A percentile compares a stretch with the other conserved stretches of the same genome.
phyloP scores from a whole-genome alignment of 2,113 vertebrate species.

The Ibidorhyncha struthersii region DNA sequence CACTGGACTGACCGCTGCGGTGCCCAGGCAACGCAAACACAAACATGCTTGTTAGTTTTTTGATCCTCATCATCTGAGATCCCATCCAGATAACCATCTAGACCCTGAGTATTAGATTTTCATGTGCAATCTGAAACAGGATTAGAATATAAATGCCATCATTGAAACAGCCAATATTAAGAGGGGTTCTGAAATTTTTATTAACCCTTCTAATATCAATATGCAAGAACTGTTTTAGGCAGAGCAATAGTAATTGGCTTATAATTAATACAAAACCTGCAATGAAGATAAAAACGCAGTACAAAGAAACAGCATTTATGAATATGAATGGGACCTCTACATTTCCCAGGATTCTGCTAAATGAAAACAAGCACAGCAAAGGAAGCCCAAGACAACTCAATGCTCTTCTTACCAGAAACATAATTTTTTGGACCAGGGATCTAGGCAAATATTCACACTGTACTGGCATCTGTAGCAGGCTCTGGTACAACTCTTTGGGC shows the following conservation, averaged over 20 bases:
- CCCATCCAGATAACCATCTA: not conserved
- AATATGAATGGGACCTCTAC: not conserved
- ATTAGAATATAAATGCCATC: not conserved
- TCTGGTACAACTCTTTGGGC: not conserved
- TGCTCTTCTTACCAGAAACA: not conserved
- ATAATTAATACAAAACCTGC: not conserved
- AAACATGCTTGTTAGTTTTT: not conserved
- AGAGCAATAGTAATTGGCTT: not conserved
- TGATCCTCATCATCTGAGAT: not conserved
- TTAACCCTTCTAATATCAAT: not conserved
- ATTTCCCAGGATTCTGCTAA: not conserved
- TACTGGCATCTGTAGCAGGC: not conserved
- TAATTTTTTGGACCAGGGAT: not conserved
- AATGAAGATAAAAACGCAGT: not conserved
- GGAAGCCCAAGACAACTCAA: not conserved
- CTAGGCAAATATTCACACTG: not conserved
- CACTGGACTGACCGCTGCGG: not conserved
- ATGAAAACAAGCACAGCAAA: not conserved
- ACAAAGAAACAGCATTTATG: not conserved
- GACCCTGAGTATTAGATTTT: not conserved
- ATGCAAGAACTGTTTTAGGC: not conserved
- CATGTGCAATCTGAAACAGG: not conserved
- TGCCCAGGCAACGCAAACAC: not conserved
- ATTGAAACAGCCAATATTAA: not conserved
- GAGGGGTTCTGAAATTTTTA: not conserved